These are phyloP conservation scores for Sebastes vulpes DNA, from an alignment of 2,797 vertebrate species.

Conservation along the genomic window DNA sequence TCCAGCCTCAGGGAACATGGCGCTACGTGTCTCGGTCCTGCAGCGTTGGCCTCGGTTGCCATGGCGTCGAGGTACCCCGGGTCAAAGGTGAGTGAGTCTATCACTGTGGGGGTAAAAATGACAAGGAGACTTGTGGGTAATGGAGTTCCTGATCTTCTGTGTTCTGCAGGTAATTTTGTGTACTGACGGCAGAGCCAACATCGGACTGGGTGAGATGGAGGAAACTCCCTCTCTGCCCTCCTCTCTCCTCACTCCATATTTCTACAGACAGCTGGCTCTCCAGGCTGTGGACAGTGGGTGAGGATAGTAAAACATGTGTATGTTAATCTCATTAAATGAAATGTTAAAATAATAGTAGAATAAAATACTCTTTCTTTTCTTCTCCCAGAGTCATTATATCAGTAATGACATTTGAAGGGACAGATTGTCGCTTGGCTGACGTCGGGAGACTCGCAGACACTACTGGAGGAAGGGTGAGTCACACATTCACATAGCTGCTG, in stretches of 20 bases:
- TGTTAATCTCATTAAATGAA: not conserved
- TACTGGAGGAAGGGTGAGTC: constrained; percentile 85
- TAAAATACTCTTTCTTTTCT: not conserved
- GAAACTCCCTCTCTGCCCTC: constrained; percentile 27
- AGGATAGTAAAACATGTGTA: constrained; percentile 17
- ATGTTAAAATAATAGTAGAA: not conserved
- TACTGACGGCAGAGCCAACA: constrained; percentile 87
- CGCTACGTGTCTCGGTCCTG: constrained; percentile 85
- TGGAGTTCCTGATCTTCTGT: not conserved
- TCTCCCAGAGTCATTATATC: constrained; percentile 84
- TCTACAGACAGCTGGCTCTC: constrained; percentile 81
- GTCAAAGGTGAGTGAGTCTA: constrained; percentile 79
- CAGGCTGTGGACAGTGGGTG: constrained; percentile 80
- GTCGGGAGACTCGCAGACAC: constrained; percentile 85
- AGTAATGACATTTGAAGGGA: constrained; percentile 87
- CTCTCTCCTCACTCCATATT: constrained; percentile 49
- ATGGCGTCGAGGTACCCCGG: constrained; percentile 85
- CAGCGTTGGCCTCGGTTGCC: constrained; percentile 82
- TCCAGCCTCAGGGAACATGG: constrained; percentile 83
- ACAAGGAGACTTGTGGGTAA: not conserved
- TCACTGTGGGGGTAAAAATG: not conserved
- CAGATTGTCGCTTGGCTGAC: constrained; percentile 84
- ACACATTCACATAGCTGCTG: not conserved
- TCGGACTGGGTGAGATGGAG: constrained; percentile 84
- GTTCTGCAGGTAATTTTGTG: constrained; percentile 85